Evolutionary conservation across 2,113 vertebrate species (phyloP), one percentile per base, ranked within the genome.

Genomic region (Ciconia boyciana): DNA sequence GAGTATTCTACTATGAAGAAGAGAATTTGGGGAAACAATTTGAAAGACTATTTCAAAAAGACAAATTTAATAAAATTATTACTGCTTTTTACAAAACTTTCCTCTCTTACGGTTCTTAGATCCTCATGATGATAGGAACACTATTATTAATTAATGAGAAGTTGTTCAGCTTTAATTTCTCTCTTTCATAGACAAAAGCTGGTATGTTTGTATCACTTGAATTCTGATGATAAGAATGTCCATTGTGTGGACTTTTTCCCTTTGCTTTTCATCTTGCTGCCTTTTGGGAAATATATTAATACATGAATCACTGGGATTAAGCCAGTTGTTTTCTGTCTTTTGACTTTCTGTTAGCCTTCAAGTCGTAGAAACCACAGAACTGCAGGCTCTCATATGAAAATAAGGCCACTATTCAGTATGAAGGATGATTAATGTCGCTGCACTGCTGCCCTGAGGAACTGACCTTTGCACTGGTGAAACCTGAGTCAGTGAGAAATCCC

Each of bases 381-480:
- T 93, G 41, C 64, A 95, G 78, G 46, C 19, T 94, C 49, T 82
- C 55, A 24, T 79, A 11, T 39, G 29, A 93, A 77, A 96, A 83
- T 58, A 96, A 97, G 72, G 78, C 49, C 71, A 83, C 31, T 44
- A 6, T 21, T 96, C 39, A 61, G 78, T 57, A 66, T n/a, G 95
- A 89, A 82, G 52, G 32, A 74, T 95, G 69, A 97, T 95, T 81
- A 89, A 96, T 95, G 46, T 62, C 65, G 36, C 29, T 83, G 46
- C 65, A 55, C 44, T 10, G 5, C 77, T 93, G 61, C 87, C 43
- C 55, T 29, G 46, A 94, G 87, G 86, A 91, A 65, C 69, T 94
- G 93, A 96, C 83, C 94, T 96, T 97, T 36, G 54, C 79, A 65
- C 2, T 46, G 62, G 43, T 81, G 82, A 81, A 58, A 60, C 32